phyloP scores from a whole-genome alignment of 1,140 invertebrate species.

The Cylas formicarius region DNA sequence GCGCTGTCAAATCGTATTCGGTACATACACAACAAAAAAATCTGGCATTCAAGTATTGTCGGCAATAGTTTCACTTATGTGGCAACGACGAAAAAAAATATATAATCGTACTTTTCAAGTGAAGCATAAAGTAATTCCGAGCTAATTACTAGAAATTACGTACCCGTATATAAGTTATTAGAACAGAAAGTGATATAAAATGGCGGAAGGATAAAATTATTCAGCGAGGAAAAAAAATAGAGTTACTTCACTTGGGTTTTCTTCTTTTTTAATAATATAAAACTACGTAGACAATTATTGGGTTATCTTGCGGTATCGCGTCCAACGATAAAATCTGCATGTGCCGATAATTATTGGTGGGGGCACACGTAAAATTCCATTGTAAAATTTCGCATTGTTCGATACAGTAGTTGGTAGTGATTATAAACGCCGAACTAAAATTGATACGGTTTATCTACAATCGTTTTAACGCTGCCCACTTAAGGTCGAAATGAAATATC shows the following conservation, averaged over 20 bases:
- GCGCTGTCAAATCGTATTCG: no score
- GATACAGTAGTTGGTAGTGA: neutral
- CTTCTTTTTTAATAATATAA: conserved; percentile 10
- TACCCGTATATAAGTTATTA: conserved; percentile 16
- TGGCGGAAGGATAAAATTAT: conserved; percentile 13
- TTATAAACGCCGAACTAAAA: neutral
- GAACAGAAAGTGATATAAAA: conserved; percentile 18
- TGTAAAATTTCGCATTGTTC: neutral
- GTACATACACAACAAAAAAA: no score
- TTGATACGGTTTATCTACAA: neutral
- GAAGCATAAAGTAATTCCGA: conserved; percentile 16
- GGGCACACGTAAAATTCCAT: no score
- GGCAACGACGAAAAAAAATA: no score
- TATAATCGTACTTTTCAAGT: conserved; percentile 15
- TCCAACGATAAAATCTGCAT: no score
- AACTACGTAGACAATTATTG: conserved; percentile 10
- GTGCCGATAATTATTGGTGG: no score
- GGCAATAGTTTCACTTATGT: no score
- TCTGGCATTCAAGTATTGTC: no score
- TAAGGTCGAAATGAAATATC: no score
- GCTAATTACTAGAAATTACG: conserved; percentile 21
- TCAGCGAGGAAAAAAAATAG: conserved; percentile 11
- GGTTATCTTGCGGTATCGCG: conserved; percentile 3
- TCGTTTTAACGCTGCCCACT: no score
- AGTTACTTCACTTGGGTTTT: conserved; percentile 9